phyloP scores from a whole-genome alignment of 2,797 vertebrate species.

The Petrocephalus schoutedeni region DNA sequence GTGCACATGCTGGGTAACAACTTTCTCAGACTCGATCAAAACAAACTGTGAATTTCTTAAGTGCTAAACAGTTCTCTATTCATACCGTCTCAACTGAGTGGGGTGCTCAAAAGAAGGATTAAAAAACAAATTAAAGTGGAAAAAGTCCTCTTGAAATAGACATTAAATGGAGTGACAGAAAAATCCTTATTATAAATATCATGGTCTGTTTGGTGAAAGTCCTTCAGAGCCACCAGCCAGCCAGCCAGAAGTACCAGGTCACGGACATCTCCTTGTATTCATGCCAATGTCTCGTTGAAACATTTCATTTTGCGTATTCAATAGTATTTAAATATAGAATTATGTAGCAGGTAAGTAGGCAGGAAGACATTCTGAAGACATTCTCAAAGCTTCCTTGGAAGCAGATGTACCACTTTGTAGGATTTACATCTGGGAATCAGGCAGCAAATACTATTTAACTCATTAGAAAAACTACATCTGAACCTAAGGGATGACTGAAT shows the following conservation, averaged over 20 bases:
- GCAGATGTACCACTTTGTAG: neutral
- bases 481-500: neutral
- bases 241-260: neutral
- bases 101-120: neutral
- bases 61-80: neutral
- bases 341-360: neutral
- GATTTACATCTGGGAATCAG: neutral
- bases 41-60: neutral
- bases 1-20: neutral
- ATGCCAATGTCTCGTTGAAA: neutral
- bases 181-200: neutral
- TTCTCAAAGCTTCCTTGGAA: neutral
- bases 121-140: constrained; percentile 2
- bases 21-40: neutral
- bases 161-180: neutral
- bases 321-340: neutral
- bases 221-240: neutral
- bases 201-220: neutral
- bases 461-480: neutral
- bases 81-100: neutral
- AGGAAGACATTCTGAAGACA: neutral
- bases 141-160: neutral
- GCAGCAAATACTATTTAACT: neutral
- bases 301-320: neutral
- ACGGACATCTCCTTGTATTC: neutral